Evolutionary conservation across 2,888 invertebrate genomes (phyloP).

Genomic region (Hedya salicella): DNA sequence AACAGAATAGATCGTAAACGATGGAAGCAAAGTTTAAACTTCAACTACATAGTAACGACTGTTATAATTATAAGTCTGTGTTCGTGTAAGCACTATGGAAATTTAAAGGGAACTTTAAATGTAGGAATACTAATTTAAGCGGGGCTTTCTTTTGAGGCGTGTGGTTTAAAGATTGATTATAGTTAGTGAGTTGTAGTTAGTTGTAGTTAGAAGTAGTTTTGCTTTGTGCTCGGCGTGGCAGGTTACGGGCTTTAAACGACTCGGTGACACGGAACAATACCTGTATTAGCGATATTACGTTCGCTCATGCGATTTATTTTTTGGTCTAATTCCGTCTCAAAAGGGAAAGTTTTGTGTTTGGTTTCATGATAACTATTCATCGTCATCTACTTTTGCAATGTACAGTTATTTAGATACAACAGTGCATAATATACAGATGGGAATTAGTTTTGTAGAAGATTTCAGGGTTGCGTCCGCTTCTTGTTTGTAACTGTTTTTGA

Average conservation of each 20-base stretch:
- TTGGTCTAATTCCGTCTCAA: background rate
- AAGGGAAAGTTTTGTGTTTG: conserved; percentile 5
- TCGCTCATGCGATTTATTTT: background rate
- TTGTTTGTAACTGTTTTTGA: too few relatives aligned
- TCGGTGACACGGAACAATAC: conserved; percentile 7
- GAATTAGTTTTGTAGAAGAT: too few relatives aligned
- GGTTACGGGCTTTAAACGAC: background rate
- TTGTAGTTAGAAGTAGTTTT: background rate
- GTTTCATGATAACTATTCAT: background rate
- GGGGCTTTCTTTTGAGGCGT: conserved; percentile 11
- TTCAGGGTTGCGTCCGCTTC: too few relatives aligned
- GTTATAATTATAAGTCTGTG: background rate
- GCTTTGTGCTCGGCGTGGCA: background rate
- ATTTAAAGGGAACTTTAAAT: conserved; percentile 10
- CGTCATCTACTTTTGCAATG: background rate
- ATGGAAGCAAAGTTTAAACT: background rate
- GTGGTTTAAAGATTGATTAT: conserved; percentile 2
- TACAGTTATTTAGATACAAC: too few relatives aligned
- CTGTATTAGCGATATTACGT: background rate
- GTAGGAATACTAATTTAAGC: conserved; percentile 24
- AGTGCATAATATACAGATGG: too few relatives aligned
- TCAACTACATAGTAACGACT: background rate
- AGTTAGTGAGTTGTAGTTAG: conserved; percentile 3
- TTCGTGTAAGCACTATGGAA: conserved; percentile 19
- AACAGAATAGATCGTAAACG: background rate